Evolutionary conservation across 92 coral and sea anemone species (phyloP).

Genomic region (Umimayanthus kanabou): DNA sequence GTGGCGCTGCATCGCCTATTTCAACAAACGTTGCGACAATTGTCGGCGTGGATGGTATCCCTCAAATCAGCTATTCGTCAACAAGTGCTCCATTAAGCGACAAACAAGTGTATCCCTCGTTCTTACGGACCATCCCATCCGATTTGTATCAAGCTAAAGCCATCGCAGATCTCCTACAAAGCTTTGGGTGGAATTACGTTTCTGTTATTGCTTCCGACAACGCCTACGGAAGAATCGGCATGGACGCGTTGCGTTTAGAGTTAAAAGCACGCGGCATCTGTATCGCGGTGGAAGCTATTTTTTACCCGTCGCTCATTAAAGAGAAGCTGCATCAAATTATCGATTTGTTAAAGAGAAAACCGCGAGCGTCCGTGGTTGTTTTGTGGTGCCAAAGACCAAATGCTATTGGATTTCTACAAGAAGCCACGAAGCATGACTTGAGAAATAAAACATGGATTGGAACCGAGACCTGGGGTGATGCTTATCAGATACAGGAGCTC

Average conservation of each 20-base stretch:
- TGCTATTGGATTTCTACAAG: slow-evolving; percentile 85
- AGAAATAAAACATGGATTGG: slow-evolving; percentile 93
- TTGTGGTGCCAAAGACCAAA: slow-evolving; percentile 93
- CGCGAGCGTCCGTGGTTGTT: slow-evolving; percentile 71
- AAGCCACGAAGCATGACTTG: slow-evolving; percentile 67
- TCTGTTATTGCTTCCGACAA: slow-evolving; percentile 91
- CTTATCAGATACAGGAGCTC: slow-evolving; percentile 61
- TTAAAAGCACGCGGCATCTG: slow-evolving; percentile 78
- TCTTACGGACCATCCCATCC: slow-evolving; percentile 95
- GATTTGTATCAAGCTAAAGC: slow-evolving; percentile 94
- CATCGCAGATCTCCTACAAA: slow-evolving; percentile 80
- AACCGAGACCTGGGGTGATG: slow-evolving; percentile 98
- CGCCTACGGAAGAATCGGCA: slow-evolving; percentile 93
- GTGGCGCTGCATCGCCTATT: slow-evolving; percentile 93
- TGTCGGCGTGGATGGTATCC: slow-evolving; percentile 76
- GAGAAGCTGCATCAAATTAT: slow-evolving; percentile 65
- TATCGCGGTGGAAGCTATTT: slow-evolving; percentile 73
- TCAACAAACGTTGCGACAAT: slow-evolving; percentile 79
- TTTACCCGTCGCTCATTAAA: slow-evolving; percentile 65
- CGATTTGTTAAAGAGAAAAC: slow-evolving; percentile 58
- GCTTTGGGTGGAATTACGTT: slow-evolving; percentile 91
- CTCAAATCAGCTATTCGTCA: slow-evolving; percentile 97
- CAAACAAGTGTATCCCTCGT: slow-evolving; percentile 72
- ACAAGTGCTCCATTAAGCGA: slow-evolving; percentile 91
- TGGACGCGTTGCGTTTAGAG: slow-evolving; percentile 77